Evolutionary conservation across 2,797 vertebrate species (phyloP).

Genomic region (Chrysolophus pictus): DNA sequence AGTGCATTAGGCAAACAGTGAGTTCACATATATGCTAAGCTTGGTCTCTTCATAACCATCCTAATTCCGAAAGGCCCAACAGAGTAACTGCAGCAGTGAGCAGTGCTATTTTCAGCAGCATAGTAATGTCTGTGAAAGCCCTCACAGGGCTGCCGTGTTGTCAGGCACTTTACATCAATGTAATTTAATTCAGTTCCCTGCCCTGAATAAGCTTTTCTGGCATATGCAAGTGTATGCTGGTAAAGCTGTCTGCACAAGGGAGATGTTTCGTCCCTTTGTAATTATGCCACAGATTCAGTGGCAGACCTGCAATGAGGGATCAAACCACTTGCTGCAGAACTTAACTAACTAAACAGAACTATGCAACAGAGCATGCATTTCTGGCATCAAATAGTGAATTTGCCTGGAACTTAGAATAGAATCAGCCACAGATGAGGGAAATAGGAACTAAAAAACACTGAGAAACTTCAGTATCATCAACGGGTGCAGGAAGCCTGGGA

Average conservation of each 20-base stretch:
- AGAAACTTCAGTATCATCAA: not conserved
- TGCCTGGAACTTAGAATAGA: not conserved
- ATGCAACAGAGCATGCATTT: not conserved
- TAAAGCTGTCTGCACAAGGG: not conserved
- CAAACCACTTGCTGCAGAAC: not conserved
- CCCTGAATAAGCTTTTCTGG: not conserved
- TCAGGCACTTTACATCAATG: not conserved
- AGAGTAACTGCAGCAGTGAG: not conserved
- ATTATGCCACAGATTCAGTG: not conserved
- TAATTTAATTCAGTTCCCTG: not conserved
- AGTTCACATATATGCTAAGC: not conserved
- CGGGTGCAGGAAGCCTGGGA: not conserved
- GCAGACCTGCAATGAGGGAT: not conserved
- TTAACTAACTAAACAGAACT: not conserved
- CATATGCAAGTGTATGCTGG: not conserved
- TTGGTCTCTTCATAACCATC: not conserved
- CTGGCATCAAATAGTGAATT: accelerated
- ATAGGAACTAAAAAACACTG: not conserved
- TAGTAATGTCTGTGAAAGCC: not conserved
- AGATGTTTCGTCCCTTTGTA: not conserved
- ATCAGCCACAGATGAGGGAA: not conserved
- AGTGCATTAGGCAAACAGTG: accelerated
- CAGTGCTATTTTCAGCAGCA: not conserved
- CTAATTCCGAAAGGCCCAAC: not conserved
- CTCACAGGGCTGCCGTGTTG: not conserved